phyloP scores from a whole-genome alignment of 2,888 invertebrate genomes.

The Zootermopsis nevadensis region DNA sequence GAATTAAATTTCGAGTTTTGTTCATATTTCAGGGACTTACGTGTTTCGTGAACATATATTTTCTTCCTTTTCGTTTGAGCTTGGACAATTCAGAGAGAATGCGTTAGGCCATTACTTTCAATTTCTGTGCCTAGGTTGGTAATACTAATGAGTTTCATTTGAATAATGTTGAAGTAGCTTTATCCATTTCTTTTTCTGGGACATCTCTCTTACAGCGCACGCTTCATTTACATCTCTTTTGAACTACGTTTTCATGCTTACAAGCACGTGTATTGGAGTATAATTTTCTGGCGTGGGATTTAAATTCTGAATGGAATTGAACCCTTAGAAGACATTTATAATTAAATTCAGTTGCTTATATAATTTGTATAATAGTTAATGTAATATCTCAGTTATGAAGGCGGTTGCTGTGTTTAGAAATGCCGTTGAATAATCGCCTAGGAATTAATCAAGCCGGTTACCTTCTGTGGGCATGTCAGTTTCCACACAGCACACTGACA shows the following conservation, averaged over 20 bases:
- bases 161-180: constrained; percentile 34
- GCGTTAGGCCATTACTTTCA: constrained; percentile 11
- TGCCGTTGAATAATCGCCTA: constrained; percentile 34
- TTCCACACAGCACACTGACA: constrained; percentile 29
- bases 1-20: neutral
- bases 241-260: neutral
- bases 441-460: neutral
- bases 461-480: constrained; percentile 8
- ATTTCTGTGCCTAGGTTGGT: constrained; percentile 11
- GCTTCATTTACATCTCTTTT: neutral
- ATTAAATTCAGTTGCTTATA: constrained; percentile 38
- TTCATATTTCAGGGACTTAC: neutral
- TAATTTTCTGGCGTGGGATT: constrained; percentile 16
- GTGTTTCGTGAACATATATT: neutral
- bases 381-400: constrained; percentile 36
- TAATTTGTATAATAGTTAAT: constrained; percentile 19
- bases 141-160: constrained; percentile 39
- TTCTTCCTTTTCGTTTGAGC: neutral
- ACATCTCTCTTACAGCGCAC: neutral
- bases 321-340: constrained; percentile 22
- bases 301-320: constrained; percentile 19
- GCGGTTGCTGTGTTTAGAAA: constrained; percentile 1
- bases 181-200: neutral
- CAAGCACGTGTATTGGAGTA: constrained; percentile 10
- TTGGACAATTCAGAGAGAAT: neutral